phyloP scores from a whole-genome alignment of 2,888 invertebrate species.

The Ctenicera cuprea region DNA sequence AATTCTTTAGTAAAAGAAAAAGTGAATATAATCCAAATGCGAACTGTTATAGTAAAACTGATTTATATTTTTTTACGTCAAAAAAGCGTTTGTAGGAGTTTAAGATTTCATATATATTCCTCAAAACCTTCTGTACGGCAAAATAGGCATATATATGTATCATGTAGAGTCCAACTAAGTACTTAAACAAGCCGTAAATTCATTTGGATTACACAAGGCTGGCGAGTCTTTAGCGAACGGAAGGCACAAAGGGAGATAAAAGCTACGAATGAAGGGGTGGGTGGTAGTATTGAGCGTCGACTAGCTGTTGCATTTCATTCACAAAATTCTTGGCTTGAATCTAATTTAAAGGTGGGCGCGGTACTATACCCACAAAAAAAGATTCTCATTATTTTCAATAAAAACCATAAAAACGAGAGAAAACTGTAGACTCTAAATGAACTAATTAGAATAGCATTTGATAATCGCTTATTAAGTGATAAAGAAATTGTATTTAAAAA shows the following conservation, averaged over 20 bases:
- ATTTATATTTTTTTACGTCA: no score
- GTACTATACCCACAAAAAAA: background rate
- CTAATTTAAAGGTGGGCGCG: constrained; percentile 15
- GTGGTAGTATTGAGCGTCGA: constrained; percentile 62
- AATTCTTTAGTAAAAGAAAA: no score
- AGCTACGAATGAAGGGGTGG: constrained; percentile 51
- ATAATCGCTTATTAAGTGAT: no score
- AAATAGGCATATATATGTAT: background rate
- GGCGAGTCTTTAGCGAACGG: constrained; percentile 10
- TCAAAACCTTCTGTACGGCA: background rate
- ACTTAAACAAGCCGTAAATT: constrained; percentile 10
- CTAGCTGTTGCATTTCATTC: constrained; percentile 68
- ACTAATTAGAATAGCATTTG: no score
- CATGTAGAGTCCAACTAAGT: constrained; percentile 7
- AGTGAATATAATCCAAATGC: no score
- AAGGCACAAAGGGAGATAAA: constrained; percentile 53
- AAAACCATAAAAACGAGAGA: background rate
- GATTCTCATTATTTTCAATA: background rate
- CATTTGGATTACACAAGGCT: constrained; percentile 11
- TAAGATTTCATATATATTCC: constrained; percentile 5
- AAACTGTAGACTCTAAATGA: no score
- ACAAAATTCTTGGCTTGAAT: constrained; percentile 60
- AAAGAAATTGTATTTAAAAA: no score
- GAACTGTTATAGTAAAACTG: no score
- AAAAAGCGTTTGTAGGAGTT: no score